phyloP scores from a whole-genome alignment of 2,797 vertebrate genomes.

The Sebastes steindachneri region DNA sequence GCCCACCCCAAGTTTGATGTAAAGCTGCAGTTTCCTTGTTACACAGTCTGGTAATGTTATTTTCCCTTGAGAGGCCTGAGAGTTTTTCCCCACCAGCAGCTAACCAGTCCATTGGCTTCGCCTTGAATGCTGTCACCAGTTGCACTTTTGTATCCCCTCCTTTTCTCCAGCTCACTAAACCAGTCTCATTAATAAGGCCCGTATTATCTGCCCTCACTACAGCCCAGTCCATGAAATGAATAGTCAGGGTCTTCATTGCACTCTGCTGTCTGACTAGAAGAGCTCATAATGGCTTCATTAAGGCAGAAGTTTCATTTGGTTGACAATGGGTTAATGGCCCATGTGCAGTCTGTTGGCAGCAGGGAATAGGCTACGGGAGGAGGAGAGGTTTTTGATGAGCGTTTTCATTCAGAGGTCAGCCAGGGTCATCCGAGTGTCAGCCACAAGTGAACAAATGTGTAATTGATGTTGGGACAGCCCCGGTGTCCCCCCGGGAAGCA shows the following conservation, averaged over 20 bases:
- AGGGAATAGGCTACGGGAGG: conserved; percentile 63
- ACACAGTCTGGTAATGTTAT: neutral
- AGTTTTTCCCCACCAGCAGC: conserved; percentile 57
- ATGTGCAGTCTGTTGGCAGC: conserved; percentile 78
- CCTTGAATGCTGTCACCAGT: conserved; percentile 78
- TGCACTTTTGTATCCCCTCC: conserved; percentile 75
- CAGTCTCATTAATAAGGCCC: conserved; percentile 82
- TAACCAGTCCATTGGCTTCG: conserved; percentile 62
- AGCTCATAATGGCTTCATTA: conserved; percentile 90
- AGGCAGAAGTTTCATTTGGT: conserved; percentile 87
- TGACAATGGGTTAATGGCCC: conserved; percentile 88
- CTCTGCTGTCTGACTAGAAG: conserved; percentile 81
- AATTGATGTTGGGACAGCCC: conserved; percentile 86
- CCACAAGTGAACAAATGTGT: conserved; percentile 86
- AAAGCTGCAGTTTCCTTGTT: neutral
- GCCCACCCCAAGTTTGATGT: neutral
- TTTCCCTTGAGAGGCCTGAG: neutral
- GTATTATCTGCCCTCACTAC: conserved; percentile 78
- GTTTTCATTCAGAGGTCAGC: conserved; percentile 82
- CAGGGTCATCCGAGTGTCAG: conserved; percentile 81
- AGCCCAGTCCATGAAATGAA: conserved; percentile 87
- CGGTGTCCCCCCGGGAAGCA: conserved; percentile 73
- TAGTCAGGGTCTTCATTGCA: conserved; percentile 85
- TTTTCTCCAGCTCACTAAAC: conserved; percentile 81
- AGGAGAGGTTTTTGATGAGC: conserved; percentile 80